phyloP scores from a whole-genome alignment of 2,888 invertebrate species.

The Sisyra terminalis region DNA sequence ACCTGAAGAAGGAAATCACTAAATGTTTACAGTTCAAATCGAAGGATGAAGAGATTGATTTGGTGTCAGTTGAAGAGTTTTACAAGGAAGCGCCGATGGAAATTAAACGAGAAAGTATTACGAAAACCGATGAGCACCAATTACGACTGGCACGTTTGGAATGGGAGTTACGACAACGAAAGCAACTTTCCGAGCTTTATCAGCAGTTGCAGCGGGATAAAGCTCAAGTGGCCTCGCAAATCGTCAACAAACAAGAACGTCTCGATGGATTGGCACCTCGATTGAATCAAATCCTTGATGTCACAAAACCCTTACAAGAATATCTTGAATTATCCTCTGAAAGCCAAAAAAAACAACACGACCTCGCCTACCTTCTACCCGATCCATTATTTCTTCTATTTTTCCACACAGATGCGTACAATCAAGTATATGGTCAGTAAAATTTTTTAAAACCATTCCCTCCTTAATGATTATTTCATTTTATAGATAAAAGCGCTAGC shows the following conservation, averaged over 20 bases:
- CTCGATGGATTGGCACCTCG: slow-evolving; percentile 72
- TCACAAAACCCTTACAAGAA: slow-evolving; percentile 80
- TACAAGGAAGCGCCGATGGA: slow-evolving; percentile 57
- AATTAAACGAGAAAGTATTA: slow-evolving; percentile 50
- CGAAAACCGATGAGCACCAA: slow-evolving; percentile 57
- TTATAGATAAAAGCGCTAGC: slow-evolving; percentile 25
- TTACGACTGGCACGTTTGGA: slow-evolving; percentile 72
- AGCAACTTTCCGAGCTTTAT: slow-evolving; percentile 61
- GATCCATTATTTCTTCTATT: slow-evolving; percentile 73
- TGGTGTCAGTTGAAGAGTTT: slow-evolving; percentile 73
- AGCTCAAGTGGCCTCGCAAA: slow-evolving; percentile 56
- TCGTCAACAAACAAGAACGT: slow-evolving; percentile 55
- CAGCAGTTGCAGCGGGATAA: slow-evolving; percentile 60
- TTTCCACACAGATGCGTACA: slow-evolving; percentile 68
- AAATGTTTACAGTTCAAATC: slow-evolving; percentile 91
- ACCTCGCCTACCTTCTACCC: slow-evolving; percentile 58
- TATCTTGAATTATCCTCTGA: slow-evolving; percentile 68
- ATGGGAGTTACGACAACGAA: slow-evolving; percentile 81
- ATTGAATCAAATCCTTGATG: slow-evolving; percentile 48
- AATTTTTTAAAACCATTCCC: background rate
- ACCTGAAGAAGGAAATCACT: slow-evolving; percentile 86
- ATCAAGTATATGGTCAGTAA: slow-evolving; percentile 50
- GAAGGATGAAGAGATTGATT: slow-evolving; percentile 82
- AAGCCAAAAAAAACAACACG: slow-evolving; percentile 60
- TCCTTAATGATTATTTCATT: background rate